Conservation (phyloP, 2,113 vertebrate genomes). For the Pterocles burchelli region DNA sequence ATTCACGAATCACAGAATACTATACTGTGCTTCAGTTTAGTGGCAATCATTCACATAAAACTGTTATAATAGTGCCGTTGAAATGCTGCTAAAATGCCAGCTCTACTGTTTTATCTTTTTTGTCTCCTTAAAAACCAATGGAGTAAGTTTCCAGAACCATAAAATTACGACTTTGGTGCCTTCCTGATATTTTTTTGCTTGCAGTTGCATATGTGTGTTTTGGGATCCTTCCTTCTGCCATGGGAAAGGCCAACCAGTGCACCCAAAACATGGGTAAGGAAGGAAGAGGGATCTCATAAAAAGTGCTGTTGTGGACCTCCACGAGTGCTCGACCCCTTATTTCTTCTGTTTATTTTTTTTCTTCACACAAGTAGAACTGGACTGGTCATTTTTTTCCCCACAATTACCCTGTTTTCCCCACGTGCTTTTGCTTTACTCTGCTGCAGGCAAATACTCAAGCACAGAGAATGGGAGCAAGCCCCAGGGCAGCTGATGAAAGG, state of each 20-base stretch:
- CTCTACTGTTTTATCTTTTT: fast-evolving
- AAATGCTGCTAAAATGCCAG: neutral
- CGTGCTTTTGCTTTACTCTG: neutral
- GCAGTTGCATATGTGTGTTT: neutral
- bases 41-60: neutral
- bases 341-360: neutral
- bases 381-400: fast-evolving
- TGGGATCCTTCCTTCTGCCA: neutral
- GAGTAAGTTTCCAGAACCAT: neutral
- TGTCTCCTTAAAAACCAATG: neutral
- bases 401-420: neutral
- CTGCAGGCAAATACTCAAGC: neutral
- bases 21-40: neutral
- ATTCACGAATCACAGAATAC: neutral
- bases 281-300: neutral
- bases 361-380: neutral
- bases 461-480: neutral
- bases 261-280: fast-evolving
- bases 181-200: neutral
- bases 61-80: neutral
- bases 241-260: neutral
- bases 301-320: fast-evolving
- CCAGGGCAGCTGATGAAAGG: neutral
- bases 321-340: fast-evolving
- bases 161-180: neutral